These are phyloP conservation scores for Hapalemur alaotrensis DNA, from an alignment of 2,797 vertebrate genomes.

Conservation along the genomic window DNA sequence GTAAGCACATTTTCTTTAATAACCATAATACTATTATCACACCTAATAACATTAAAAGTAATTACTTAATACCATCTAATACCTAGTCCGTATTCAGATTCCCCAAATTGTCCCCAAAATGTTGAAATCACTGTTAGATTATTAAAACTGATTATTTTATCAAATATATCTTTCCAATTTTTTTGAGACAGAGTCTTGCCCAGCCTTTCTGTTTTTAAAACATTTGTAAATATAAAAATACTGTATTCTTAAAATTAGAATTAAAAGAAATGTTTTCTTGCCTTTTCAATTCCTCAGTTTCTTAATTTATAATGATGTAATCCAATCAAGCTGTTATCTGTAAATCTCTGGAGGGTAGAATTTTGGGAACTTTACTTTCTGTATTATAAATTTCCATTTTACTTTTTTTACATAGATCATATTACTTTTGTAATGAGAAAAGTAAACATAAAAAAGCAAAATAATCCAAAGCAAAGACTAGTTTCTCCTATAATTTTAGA, in stretches of 20 bases:
- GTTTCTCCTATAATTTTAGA: background rate
- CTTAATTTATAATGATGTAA: background rate
- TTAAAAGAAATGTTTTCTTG: background rate
- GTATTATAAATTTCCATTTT: background rate
- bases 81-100: no score
- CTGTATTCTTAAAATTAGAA: background rate
- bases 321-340: background rate
- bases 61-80: no score
- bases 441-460: background rate
- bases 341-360: background rate
- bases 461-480: background rate
- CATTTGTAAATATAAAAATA: background rate
- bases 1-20: no score
- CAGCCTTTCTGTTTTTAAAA: background rate
- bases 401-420: background rate
- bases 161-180: background rate
- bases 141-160: no score
- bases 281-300: background rate
- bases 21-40: no score
- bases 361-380: background rate
- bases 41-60: no score
- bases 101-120: no score
- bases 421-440: background rate
- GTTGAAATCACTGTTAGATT: no score
- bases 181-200: background rate